Evolutionary conservation across 2,888 invertebrate genomes (phyloP).

Genomic region (Luperina testacea): DNA sequence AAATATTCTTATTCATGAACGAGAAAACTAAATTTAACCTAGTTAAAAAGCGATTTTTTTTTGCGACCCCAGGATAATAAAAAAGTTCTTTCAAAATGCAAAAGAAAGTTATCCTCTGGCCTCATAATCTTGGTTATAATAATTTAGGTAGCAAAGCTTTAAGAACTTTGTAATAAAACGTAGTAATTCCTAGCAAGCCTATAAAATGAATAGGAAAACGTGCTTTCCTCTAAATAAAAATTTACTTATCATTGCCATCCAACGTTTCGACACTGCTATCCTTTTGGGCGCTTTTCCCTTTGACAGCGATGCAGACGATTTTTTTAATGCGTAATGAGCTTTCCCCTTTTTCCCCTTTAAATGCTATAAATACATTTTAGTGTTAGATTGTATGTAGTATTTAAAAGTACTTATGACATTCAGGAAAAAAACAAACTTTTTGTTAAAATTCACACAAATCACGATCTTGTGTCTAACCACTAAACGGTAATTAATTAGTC

Average conservation of each 20-base stretch:
- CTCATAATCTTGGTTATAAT: background rate
- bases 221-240: too few species aligned
- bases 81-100: background rate
- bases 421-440: background rate
- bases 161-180: background rate
- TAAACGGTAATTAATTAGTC: constrained; percentile 19
- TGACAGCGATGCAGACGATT: background rate
- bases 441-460: background rate
- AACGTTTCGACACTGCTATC: background rate
- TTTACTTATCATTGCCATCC: background rate
- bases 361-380: background rate
- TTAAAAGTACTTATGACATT: background rate
- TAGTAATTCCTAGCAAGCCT: too few species aligned
- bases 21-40: too few species aligned
- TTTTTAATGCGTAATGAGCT: background rate
- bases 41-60: too few species aligned
- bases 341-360: background rate
- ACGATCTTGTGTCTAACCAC: constrained; percentile 23
- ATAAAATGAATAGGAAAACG: too few species aligned
- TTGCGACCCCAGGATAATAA: too few species aligned
- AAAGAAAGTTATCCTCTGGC: background rate
- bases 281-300: background rate
- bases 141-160: background rate
- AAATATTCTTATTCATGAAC: background rate
- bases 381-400: background rate